Base-by-base conservation (phyloP, 2,113 vertebrate genomes). In the Anthoscopus minutus region DNA sequence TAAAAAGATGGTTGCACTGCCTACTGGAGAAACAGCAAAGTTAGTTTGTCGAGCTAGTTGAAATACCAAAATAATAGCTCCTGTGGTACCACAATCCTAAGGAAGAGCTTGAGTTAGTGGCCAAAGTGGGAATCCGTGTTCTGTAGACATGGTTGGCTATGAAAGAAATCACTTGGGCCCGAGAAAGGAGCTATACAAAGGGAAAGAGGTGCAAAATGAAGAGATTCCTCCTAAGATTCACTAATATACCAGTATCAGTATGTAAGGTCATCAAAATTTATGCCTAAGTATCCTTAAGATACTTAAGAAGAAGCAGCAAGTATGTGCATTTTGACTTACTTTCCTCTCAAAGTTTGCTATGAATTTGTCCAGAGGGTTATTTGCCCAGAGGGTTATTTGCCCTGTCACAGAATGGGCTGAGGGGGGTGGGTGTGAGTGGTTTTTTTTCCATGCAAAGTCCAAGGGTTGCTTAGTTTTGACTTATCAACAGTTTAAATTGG, bases 361-460 rank as follows among this genome's bases (percentile, higher is more conserved):
- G 6, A 7, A 7, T 51, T 72, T 72, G 90, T 57, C 51, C 13
- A 11, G 25, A 10, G 12, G 2, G 5, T 17, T 51, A 4, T 73
- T 58, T 13, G 42, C n/a, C 45, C 20, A 11, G 25, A 10, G 12
- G 2, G 5, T 17, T 51, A 4, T 73, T 58, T 13, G 42, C n/a
- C 45, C 20, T 60, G 15, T 51, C 2, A 0, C 33, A 24, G 61
- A 67, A 58, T 44, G n/a, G 25, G 9, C 53, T 35, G 12, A n/a
- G 23, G 13, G 25, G 25, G 5, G 0, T 51, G 4, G 7, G 10
- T 56, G 28, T 47, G 35, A 4, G 22, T 19, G 44, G 0, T 47
- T 82, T 66, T 80, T 78, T 45, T 78, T 50, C 33, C 11, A 1
- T 66, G 30, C 47, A 1, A 57, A 73, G 24, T 51, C 57, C 21